Conservation (phyloP, 2,113 vertebrate species). For the Sander lucioperca region DNA sequence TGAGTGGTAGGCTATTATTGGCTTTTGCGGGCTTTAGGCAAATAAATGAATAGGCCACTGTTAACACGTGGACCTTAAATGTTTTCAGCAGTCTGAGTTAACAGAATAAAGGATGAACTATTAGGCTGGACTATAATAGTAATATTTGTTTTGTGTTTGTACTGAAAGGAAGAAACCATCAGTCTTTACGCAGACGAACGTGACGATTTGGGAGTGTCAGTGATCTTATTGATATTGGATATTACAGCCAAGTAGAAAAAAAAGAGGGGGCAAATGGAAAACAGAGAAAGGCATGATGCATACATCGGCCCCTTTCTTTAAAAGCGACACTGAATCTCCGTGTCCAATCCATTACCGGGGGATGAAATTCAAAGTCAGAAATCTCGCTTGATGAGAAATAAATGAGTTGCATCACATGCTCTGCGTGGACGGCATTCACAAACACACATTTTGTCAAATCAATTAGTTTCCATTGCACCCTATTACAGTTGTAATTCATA, state of each 20-base stretch:
- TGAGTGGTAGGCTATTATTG: not conserved
- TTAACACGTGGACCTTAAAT: not conserved
- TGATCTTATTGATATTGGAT: conserved; percentile 75
- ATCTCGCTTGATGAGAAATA: conserved; percentile 79
- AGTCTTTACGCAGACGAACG: conserved; percentile 47
- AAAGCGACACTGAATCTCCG: conserved; percentile 80
- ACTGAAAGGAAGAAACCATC: conserved; percentile 5
- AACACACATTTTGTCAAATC: conserved; percentile 51
- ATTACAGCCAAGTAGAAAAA: conserved; percentile 39
- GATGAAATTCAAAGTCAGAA: conserved; percentile 77
- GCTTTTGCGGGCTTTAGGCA: not conserved
- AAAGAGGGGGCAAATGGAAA: conserved; percentile 70
- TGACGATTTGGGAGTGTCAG: conserved; percentile 65
- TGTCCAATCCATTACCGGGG: conserved; percentile 84
- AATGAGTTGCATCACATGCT: conserved; percentile 76
- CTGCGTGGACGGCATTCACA: conserved; percentile 47
- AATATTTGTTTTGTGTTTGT: not conserved
- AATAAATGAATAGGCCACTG: not conserved
- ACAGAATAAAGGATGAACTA: not conserved
- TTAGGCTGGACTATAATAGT: not conserved
- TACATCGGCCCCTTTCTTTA: conserved; percentile 65
- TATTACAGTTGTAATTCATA: conserved; percentile 11
- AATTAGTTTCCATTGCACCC: conserved; percentile 34
- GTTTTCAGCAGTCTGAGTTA: not conserved
- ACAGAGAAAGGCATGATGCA: conserved; percentile 71